These are phyloP conservation scores for Neopelma chrysocephalum DNA, from an alignment of 2,797 vertebrate species.

Conservation along the genomic window DNA sequence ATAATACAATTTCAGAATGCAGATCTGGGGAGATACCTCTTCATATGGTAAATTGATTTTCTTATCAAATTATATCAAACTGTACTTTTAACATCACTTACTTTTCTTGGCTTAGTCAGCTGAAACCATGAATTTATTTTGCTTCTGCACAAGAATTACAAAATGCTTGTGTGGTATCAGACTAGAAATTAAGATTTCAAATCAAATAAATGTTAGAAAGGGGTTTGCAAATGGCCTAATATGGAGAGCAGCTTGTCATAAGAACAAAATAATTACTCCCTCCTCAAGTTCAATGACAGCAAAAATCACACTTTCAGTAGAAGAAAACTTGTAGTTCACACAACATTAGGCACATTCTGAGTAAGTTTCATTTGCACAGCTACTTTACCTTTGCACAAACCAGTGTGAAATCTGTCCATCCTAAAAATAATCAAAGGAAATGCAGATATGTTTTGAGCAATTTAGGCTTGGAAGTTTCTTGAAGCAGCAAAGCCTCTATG, in stretches of 20 bases:
- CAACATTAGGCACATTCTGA: constrained; percentile 27
- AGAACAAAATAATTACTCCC: not conserved
- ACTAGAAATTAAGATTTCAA: constrained; percentile 29
- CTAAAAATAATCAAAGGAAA: constrained; percentile 71
- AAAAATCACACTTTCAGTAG: constrained; percentile 39
- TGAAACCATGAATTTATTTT: constrained; percentile 38
- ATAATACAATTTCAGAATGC: not conserved
- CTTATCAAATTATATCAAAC: constrained; percentile 38
- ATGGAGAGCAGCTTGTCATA: not conserved
- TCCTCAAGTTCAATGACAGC: constrained; percentile 30
- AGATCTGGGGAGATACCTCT: not conserved
- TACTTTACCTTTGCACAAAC: constrained; percentile 41
- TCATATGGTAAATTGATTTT: constrained; percentile 4
- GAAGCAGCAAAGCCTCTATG: constrained; percentile 53
- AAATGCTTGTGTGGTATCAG: constrained; percentile 6
- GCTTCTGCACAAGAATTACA: not conserved
- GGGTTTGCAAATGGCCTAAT: not conserved
- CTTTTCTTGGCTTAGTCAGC: constrained; percentile 19
- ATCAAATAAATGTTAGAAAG: constrained; percentile 9
- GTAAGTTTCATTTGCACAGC: constrained; percentile 50
- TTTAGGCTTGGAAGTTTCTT: constrained; percentile 61
- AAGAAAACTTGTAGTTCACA: not conserved
- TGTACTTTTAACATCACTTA: not conserved
- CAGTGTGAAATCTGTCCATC: constrained; percentile 51
- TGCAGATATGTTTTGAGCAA: constrained; percentile 48